Conservation (phyloP, 2,888 invertebrate genomes). For the Aelia acuminata region DNA sequence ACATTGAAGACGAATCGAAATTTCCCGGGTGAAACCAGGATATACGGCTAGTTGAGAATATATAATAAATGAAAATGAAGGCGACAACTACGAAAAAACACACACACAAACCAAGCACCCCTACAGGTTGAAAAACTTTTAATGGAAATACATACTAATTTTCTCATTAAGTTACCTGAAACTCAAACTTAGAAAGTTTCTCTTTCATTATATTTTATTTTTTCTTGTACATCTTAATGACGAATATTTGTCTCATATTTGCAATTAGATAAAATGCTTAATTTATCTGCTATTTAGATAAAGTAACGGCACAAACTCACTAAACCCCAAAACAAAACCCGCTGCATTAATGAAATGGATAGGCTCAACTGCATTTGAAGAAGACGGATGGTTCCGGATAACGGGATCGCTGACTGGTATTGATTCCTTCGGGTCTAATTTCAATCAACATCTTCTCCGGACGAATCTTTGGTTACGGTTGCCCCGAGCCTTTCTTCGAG, state of each 20-base stretch:
- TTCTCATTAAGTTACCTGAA: not conserved
- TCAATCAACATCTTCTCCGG: not conserved
- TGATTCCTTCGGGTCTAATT: constrained; percentile 1
- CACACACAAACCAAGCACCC: not conserved
- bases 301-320: not conserved
- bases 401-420: not conserved
- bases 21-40: too few relatives aligned
- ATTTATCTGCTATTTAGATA: not conserved
- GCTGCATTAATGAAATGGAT: not conserved
- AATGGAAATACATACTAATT: constrained; percentile 16
- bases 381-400: constrained; percentile 8
- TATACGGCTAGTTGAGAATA: too few relatives aligned
- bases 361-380: not conserved
- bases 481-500: not conserved
- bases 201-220: not conserved
- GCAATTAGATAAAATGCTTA: not conserved
- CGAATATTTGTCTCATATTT: not conserved
- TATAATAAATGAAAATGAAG: too few relatives aligned
- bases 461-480: not conserved
- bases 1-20: too few relatives aligned
- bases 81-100: too few relatives aligned
- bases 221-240: not conserved
- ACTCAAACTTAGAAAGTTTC: not conserved
- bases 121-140: not conserved
- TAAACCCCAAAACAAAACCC: not conserved